Base-by-base conservation (phyloP, 2,888 invertebrate genomes). In the Tenthredo scrophulariae region DNA sequence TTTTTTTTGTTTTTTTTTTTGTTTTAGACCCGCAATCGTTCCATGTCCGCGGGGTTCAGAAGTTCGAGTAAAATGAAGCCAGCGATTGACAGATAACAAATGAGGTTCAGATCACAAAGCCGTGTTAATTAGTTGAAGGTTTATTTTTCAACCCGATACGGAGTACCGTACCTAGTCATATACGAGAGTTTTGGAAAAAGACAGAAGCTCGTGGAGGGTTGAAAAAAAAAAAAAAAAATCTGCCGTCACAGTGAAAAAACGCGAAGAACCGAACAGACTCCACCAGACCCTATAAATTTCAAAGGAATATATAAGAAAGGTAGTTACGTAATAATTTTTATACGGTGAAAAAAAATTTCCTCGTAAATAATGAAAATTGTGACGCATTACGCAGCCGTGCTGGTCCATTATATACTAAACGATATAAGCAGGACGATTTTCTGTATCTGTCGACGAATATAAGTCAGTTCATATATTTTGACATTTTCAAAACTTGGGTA, bases 291-390 rank as follows among this genome's bases (percentile, higher is more conserved):
- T n/a, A 37, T 37, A 37, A 75, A 46, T 46, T 75, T 75, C 18
- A 22, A 46, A 40, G 15, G 13, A 43, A 33, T n/a, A 54, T 33
- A 37, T 26, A 33, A 54, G 77, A 62, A 77, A n/a, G 62, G 80
- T 62, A 80, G 80, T 80, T 80, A 37, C n/a, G n/a, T 37, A 62
- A 58, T 40, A 80, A 80, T 80, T 62, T 50, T 26, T 9, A 62
- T 13, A 40, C 26, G 26, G 15, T 37, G 7, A 37, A 37, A 37
- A 15, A 58, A 77, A 37, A 80, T 62, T 40, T 33, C 22, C 62
- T 62, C 79, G 22, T 40, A 37, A 80, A 58, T 80, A 62, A 80
- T 37, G 22, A 80, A 58, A 80, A 22, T 80, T 80, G 79, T 15
- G 40, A 18, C 50, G 15, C 22, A 29, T 15, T 29, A 9, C 37